Evolutionary conservation across 2,888 invertebrate genomes (phyloP).

Genomic region (Morpho deidamia): DNA sequence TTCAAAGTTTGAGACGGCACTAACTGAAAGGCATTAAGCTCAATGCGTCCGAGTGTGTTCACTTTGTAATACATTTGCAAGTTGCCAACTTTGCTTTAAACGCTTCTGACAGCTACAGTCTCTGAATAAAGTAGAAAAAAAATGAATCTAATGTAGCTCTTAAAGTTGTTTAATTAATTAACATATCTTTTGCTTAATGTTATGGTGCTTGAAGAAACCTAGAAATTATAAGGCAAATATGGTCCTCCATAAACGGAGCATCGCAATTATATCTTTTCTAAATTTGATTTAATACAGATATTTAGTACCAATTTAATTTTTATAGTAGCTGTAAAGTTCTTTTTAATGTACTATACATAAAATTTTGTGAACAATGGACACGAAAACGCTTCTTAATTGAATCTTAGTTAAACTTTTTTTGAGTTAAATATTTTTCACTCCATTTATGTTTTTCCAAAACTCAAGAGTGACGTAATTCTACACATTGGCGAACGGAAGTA

Average conservation of each 20-base stretch:
- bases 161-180: not conserved
- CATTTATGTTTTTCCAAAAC: not conserved
- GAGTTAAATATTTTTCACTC: too few species aligned
- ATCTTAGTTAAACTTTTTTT: too few species aligned
- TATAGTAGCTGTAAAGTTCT: too few species aligned
- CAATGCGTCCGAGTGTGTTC: conserved; percentile 28
- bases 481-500: conserved; percentile 38
- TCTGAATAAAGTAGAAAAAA: too few species aligned
- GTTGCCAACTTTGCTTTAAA: conserved; percentile 19
- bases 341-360: too few species aligned
- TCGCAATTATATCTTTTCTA: too few species aligned
- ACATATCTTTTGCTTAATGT: not conserved
- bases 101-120: conserved; percentile 19
- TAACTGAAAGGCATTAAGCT: conserved; percentile 27
- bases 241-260: too few species aligned
- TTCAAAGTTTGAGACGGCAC: conserved; percentile 8
- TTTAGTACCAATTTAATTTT: too few species aligned
- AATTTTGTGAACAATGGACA: not conserved
- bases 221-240: not conserved
- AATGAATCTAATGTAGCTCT: too few species aligned
- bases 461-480: conserved; percentile 23
- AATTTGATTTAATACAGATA: too few species aligned
- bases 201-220: not conserved
- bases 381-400: not conserved
- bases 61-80: conserved; percentile 14